Conservation (phyloP, 2,113 vertebrate species). For the Antechinus flavipes region DNA sequence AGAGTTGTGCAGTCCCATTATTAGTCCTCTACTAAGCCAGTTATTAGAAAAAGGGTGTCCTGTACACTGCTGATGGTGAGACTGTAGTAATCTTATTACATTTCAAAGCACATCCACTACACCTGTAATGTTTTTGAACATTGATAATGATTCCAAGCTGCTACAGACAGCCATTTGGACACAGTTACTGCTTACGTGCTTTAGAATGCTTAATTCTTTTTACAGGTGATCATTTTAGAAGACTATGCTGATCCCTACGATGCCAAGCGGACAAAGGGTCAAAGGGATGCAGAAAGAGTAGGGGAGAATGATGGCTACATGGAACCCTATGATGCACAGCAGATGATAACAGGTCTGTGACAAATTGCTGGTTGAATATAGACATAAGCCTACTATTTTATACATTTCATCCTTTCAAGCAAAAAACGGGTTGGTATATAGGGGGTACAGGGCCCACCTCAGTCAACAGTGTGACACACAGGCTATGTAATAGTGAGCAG, state of each 20-base stretch:
- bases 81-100: background rate
- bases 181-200: background rate
- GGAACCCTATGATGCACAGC: conserved; percentile 97
- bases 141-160: background rate
- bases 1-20: background rate
- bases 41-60: background rate
- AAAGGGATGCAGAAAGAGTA: conserved; percentile 92
- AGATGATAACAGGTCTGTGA: conserved; percentile 95
- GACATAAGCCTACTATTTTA: background rate
- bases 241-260: conserved; percentile 97
- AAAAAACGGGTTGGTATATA: background rate
- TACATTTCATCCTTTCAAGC: background rate
- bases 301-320: conserved; percentile 96
- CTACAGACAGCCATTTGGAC: background rate
- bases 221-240: conserved; percentile 94
- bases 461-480: background rate
- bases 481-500: background rate
- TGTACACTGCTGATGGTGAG: background rate
- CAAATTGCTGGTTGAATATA: background rate
- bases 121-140: background rate
- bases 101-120: background rate
- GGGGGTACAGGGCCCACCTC: background rate
- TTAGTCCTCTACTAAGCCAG: background rate
- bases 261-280: conserved; percentile 93
- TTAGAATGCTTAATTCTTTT: background rate